Percentiles rank a stretch among this genome's conserved stretches.
Evolutionary conservation across 2,797 vertebrate genomes (phyloP).

Genomic region (Eremophila alpestris): DNA sequence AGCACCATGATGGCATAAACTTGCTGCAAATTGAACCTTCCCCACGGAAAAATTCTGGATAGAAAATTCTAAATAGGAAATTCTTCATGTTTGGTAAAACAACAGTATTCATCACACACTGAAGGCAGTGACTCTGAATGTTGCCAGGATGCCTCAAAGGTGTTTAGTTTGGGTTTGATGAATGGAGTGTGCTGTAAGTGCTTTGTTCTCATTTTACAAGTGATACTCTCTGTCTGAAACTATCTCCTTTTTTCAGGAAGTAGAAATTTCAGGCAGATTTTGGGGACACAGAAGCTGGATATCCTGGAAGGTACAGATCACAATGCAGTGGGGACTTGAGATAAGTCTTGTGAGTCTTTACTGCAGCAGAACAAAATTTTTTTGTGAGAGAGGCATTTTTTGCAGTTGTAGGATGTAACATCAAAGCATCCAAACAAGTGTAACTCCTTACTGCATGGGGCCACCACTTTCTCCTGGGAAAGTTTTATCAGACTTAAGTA

Average conservation of each 20-base stretch:
- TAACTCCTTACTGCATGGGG: not conserved
- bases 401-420: not conserved
- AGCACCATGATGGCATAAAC: not conserved
- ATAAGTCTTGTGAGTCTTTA: not conserved
- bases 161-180: not conserved
- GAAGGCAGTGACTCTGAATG: not conserved
- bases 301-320: not conserved
- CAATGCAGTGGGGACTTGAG: not conserved
- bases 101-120: not conserved
- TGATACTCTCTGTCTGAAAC: fast-evolving
- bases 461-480: not conserved
- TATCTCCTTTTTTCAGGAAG: not conserved
- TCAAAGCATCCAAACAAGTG: not conserved
- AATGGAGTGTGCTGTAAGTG: not conserved
- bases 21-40: not conserved
- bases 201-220: not conserved
- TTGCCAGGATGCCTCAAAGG: not conserved
- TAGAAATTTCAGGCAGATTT: not conserved
- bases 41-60: not conserved
- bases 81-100: not conserved
- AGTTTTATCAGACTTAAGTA: not conserved
- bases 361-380: not conserved
- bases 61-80: not conserved
- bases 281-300: not conserved
- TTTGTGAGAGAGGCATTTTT: not conserved